Base-by-base conservation (phyloP, 2,797 vertebrate species). In the Simalia tracyae region DNA sequence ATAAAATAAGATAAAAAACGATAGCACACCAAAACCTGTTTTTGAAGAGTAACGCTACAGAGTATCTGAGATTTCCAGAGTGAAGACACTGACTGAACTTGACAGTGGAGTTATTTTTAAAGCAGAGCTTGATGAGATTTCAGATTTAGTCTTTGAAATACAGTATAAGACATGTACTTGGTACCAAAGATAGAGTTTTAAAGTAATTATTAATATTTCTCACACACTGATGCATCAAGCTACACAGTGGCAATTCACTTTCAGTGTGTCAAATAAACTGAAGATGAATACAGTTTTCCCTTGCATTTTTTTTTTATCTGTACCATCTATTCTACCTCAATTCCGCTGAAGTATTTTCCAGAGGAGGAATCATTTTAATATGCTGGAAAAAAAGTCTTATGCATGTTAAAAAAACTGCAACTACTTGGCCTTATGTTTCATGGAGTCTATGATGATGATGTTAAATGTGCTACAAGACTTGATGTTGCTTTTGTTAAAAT, bases 81-180 rank as follows among this genome's bases (percentile, higher is more conserved):
- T 31, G 28, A 93, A 94, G 87, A 92, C 91, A 95, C 81, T 96
- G 93, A 96, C 91, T 95, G 89, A 90, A 94, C 94, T 84, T 96
- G 95, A 96, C 96, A 95, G 93, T 92, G 26, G 84, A 92, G 95
- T 95, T 97, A 95, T 96, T 97, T 97, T 96, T 93, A 96, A 95
- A 96, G 93, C 87, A 85, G 84, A 85, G 95, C 92, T 93, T 94
- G 95, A 94, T 94, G 76, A 88, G 19, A 72, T 89, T 91, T 12
- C 31, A 36, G 31, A 36, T 36, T 36, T 36, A 94, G 91, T 54
- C 92, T 96, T 94, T 93, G 92, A 93, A 96, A 94, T 86, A 5
- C 36, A 36, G 36, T 36, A 36, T 85, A 95, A 93, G 89, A 0
- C 0, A 88, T 95, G 91, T 17, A 89, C 91, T 95, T 95, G 91